Base-by-base conservation (phyloP, 2,797 vertebrate genomes). In the Galaxias olidus region DNA sequence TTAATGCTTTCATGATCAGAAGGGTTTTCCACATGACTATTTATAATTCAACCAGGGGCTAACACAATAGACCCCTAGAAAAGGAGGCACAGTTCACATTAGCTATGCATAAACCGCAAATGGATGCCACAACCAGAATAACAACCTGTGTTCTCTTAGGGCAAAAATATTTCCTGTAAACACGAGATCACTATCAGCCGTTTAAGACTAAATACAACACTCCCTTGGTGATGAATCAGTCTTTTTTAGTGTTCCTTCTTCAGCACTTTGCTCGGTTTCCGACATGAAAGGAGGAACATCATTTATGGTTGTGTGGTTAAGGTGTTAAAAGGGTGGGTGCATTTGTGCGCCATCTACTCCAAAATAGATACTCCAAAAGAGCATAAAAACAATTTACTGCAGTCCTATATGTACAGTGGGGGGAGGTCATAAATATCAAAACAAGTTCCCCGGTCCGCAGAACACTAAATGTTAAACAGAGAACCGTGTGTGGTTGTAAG, bases 211-310 rank as follows among this genome's bases (percentile, higher is more conserved):
- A 61, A 68, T 61, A 50, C 67, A 61, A 17, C 17, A 48, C 40
- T 48, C 47, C 48, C 15, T 20, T 13, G 9, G 18, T 44, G 81
- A 85, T 81, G 77, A 86, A 80, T 90, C 83, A 86, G 74, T 77
- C 69, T 64, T 18, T 59, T 59, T 66, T 73, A 65, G 68, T 46
- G 58, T 62, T 63, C 66, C 68, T 75, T 77, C 66, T 83, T 81
- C 66, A 80, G 75, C 75, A 70, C 75, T 75, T 75, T 67, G 72
- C 85, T 75, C 56, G 87, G 91, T 43, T 95, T 93, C 87, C 92
- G 92, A 87, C 94, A 85, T 85, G 90, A 88, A 43, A 93, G 82
- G 62, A 91, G 89, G 86, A 96, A 84, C 80, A 68, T 77, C 62
- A 61, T 82, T 74, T 77, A 65, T 80, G 79, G 77, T 77, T 20